Base-by-base conservation (phyloP, 2,888 invertebrate genomes). In the Pollenia angustigena region DNA sequence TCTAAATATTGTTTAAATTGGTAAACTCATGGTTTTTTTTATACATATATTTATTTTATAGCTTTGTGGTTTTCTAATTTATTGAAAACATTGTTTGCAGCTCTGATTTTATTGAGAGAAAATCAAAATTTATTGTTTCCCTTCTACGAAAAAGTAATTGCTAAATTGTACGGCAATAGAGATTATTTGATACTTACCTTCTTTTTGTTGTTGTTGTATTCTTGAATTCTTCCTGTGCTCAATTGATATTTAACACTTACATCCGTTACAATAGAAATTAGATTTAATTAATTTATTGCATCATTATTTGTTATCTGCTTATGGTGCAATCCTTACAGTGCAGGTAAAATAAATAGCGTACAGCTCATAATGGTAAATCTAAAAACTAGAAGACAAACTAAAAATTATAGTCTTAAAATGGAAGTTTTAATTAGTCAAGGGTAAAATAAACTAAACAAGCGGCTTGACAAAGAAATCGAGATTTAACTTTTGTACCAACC, bases 211-310 rank as follows among this genome's bases (percentile, higher is more conserved):
- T 2, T 56, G 2, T 23, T 18, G 14, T 12, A 8, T 14, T 32
- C 14, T 58, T 58, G 32, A 8, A 6, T 58, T 58, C 58, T 32
- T 23, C 58, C 14, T 50, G 12, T 44, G 16, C 18, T 11, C 18
- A 66, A 66, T 66, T 66, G 50, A 50, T 50, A 32, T 68, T 68
- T 50, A 68, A 32, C 32, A 32, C 10, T 50, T 68, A 46, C 14
- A 48, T 23, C 32, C 48, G 66, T 23, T 66, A 8, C 23, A 66
- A 23, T 8, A 48, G 66, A 46, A 23, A 48, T 48, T 48, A 23
- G 48, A 1, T 23, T 48, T 12, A 66, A 66, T 48, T 66, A 66
- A 66, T 66, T 66, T 48, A 66, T 66, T 66, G 48, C 66, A 32
- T 32, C 32, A 32, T 4, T 32, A 32, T 23, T 48, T 66, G 14